A percentile compares a stretch with the other conserved stretches of the same genome.
These are phyloP conservation scores for Scleropages formosus DNA, from an alignment of 2,797 vertebrate species.

Conservation along the genomic window DNA sequence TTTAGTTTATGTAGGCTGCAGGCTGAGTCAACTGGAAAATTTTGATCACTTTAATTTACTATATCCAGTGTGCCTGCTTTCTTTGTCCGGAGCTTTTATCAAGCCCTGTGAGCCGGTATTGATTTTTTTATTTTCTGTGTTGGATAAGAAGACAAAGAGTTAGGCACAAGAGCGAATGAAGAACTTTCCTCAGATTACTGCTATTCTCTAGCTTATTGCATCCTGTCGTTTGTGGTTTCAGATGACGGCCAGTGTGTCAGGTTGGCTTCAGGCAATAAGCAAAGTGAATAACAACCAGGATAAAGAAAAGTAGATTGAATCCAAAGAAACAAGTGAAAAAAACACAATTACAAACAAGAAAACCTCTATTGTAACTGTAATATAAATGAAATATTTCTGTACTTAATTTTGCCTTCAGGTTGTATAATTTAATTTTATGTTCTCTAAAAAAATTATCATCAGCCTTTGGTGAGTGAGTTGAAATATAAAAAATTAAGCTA, in stretches of 20 bases:
- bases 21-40: conserved; percentile 94
- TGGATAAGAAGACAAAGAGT: conserved; percentile 99
- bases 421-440: not conserved
- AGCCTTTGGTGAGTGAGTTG: not conserved
- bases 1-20: conserved; percentile 87
- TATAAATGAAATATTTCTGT: not conserved
- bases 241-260: conserved; percentile 92
- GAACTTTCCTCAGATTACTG: conserved; percentile 97
- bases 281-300: conserved; percentile 84
- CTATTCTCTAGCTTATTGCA: conserved; percentile 96
- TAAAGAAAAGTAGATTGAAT: not conserved
- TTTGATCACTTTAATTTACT: conserved; percentile 99
- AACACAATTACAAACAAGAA: not conserved
- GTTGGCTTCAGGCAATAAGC: conserved; percentile 88
- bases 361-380: not conserved
- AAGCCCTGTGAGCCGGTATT: conserved; percentile 93
- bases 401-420: not conserved
- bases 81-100: conserved; percentile 90
- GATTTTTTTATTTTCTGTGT: conserved; percentile 99
- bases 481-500: not conserved
- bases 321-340: conserved; percentile 6
- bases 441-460: not conserved
- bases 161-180: conserved; percentile 92
- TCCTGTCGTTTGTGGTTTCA: conserved; percentile 98
- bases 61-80: conserved; percentile 85